Conservation (phyloP, 2,888 invertebrate species). For the Lycophotia porphyrea region DNA sequence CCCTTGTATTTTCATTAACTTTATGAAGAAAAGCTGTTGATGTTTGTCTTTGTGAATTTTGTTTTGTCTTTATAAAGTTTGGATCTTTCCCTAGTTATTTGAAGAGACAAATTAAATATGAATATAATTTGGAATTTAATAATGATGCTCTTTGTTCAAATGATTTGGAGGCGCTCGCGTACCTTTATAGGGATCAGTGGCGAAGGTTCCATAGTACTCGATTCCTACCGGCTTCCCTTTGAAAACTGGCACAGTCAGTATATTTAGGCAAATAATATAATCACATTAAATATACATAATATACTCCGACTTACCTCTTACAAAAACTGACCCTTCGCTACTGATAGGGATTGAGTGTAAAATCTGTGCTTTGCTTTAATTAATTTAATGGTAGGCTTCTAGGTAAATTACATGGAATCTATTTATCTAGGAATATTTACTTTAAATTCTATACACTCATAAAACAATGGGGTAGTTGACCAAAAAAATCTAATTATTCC, state of each 20-base stretch:
- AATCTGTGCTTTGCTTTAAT: slow-evolving; percentile 1
- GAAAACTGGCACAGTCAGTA: no score
- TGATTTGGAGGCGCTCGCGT: not conserved
- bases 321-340: no score
- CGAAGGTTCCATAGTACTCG: no score
- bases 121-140: slow-evolving; percentile 38
- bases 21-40: slow-evolving; percentile 53
- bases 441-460: not conserved
- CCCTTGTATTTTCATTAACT: slow-evolving; percentile 58
- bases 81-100: slow-evolving; percentile 29
- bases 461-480: no score
- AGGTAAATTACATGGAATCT: not conserved
- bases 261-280: no score
- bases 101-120: slow-evolving; percentile 35
- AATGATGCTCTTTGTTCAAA: slow-evolving; percentile 18
- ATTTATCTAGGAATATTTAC: not conserved
- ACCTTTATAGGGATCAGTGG: no score
- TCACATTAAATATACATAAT: no score
- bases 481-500: no score
- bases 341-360: not conserved
- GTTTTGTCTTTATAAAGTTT: slow-evolving; percentile 54
- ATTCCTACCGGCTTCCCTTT: no score
- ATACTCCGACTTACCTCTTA: no score
- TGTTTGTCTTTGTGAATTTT: slow-evolving; percentile 55
- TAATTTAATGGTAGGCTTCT: slow-evolving; percentile 8